Evolutionary conservation across 2,113 vertebrate genomes (phyloP), one percentile per base, ranked within the genome.

Genomic region (Cariama cristata): DNA sequence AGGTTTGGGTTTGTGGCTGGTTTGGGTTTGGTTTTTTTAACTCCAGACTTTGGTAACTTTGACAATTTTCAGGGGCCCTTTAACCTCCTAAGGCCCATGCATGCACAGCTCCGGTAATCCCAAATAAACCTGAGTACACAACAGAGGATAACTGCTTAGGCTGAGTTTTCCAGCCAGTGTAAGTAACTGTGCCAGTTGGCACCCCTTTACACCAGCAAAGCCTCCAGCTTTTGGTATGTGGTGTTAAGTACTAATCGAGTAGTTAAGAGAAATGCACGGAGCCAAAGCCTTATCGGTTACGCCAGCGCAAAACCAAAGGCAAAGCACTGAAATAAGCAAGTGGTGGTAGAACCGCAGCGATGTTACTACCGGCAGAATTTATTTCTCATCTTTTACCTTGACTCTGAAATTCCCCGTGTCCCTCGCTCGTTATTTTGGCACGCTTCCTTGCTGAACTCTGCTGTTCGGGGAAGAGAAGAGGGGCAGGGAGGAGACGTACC

Each of bases 391-490:
- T 97, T 96, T 98, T 97, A 93, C 88, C 88, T 98, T 96, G 94
- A 93, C 96, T 97, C 87, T 84, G 83, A 97, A 97, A 94, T 95
- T 90, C 85, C 74, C 88, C 73, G 79, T 66, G 59, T 97, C 88
- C 96, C 95, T 96, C 2, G 5, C 69, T 97, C 94, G 85, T 96
- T 97, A 93, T 97, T 97, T 95, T 98, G 97, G 95, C 95, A 91
- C 21, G 0, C 89, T 91, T 97, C 94, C 97, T 97, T 96, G 94
- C 93, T 98, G 96, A 96, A 96, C 96, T 98, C 94, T 96, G 95
- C 97, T 94, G 73, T 94, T 97, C 33, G 1, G 92, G 74, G 50
- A 82, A 83, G 91, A 33, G 38, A 66, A 73, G 49, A 50, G 5
- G 14, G 86, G 56, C 52, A 68, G 67, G 18, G 23, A 96, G 85